Evolutionary conservation across 2,113 vertebrate species (phyloP), one percentile per base, ranked within the genome.

Genomic region (Psittacara wagleri): DNA sequence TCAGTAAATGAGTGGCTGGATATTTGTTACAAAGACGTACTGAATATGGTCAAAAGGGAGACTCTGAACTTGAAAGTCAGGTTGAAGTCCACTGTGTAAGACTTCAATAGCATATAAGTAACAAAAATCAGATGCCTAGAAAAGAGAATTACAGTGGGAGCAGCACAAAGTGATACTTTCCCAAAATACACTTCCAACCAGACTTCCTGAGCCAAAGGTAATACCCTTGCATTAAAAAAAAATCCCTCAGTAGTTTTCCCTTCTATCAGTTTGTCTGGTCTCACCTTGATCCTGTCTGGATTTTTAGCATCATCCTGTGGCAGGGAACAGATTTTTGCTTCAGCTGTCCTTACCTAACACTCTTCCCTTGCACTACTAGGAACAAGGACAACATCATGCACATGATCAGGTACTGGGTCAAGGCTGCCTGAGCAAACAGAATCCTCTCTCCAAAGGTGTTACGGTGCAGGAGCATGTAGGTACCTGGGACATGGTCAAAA

Each of bases 401-500:
- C 28, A 20, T 52, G 54, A 61, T 22, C 57, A 35, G 33, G 49
- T 0, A 4, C 54, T 48, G 31, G 24, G 23, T 59, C 37, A 43
- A 87, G 59, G 54, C 55, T 70, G 35, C 12, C 15, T 5, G 3
- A 57, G 61, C 59, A 82, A 78, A 61, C 13, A 55, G 51, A 74
- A 28, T 35, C 64, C 39, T 64, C 39, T 59, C 44, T 90, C 59
- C 68, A 84, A 73, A 88, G 49, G 43, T 25, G 6, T 25, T 44
- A 51, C 22, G 1, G 0, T 0, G 1, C 17, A 54, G 75, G 70
- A 61, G 39, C 35, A 41, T 2, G 3, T 3, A 43, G 41, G 33
- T 37, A 72, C 33, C 55, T 75, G n/a, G 15, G 27, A 8, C 41
- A 39, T 66, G 49, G 31, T 86, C 67, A 68, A 66, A 70, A 80